Evolutionary conservation across 2,797 vertebrate species (phyloP).

Genomic region (Argyrosomus regius): DNA sequence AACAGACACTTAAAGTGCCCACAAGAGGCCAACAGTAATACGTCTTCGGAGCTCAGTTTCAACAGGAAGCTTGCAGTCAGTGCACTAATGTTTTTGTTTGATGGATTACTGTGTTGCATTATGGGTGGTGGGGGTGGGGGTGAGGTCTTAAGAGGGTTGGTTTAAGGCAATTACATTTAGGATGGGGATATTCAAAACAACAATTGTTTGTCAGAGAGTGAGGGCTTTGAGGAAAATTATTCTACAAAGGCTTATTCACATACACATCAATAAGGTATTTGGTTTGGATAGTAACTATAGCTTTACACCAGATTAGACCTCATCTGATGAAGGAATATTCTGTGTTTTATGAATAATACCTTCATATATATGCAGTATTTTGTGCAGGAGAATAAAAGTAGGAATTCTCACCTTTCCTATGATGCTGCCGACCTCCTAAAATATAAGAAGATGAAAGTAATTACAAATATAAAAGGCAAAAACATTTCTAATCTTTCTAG

Average conservation of each 20-base stretch:
- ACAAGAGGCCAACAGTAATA: conserved; percentile 71
- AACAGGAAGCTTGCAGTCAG: conserved; percentile 69
- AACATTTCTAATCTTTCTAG: neutral
- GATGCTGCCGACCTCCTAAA: conserved; percentile 88
- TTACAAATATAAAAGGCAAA: conserved; percentile 1
- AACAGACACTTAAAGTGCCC: conserved; percentile 68
- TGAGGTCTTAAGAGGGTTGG: conserved; percentile 59
- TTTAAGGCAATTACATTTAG: conserved; percentile 73
- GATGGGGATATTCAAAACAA: conserved; percentile 56
- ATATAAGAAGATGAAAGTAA: conserved; percentile 41
- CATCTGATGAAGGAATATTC: conserved; percentile 3
- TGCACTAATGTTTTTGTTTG: conserved; percentile 76
- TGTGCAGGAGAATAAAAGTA: conserved; percentile 16
- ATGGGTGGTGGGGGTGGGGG: conserved; percentile 49
- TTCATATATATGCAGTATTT: conserved; percentile 13
- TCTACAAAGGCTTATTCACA: conserved; percentile 24
- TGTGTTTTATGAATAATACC: conserved; percentile 10
- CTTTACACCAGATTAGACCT: conserved; percentile 23
- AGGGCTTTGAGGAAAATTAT: conserved; percentile 44
- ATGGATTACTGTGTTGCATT: conserved; percentile 76
- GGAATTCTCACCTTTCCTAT: conserved; percentile 85
- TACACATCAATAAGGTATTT: neutral
- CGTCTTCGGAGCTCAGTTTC: conserved; percentile 73
- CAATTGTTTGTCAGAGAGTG: conserved; percentile 45
- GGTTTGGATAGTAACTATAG: neutral